phyloP scores from a whole-genome alignment of 2,888 invertebrate species.

The Dasysyrphus tricinctus region DNA sequence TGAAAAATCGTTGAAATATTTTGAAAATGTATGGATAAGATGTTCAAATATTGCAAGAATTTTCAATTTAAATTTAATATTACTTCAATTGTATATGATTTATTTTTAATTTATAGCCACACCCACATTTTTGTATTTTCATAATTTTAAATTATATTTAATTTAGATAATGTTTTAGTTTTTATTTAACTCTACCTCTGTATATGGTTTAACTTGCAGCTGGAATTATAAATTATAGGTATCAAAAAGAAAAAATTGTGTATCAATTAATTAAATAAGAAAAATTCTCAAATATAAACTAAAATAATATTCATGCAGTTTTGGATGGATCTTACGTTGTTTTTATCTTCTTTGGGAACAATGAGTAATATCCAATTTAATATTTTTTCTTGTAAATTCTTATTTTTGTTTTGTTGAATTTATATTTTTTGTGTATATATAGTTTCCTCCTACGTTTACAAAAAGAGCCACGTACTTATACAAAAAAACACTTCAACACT shows the following conservation, averaged over 20 bases:
- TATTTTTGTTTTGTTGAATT: conserved; percentile 1
- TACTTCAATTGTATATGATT: too few species aligned
- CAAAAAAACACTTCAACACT: conserved; percentile 55
- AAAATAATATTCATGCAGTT: conserved; percentile 49
- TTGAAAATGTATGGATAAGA: too few species aligned
- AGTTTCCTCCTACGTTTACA: conserved; percentile 26
- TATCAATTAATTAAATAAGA: background rate
- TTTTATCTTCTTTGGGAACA: conserved; percentile 45
- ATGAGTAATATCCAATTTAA: conserved; percentile 56
- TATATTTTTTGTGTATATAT: background rate
- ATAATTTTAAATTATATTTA: background rate
- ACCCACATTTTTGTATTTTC: background rate
- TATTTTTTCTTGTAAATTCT: background rate
- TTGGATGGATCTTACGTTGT: conserved; percentile 71
- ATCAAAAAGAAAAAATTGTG: background rate
- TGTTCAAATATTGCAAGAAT: too few species aligned
- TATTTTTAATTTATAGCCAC: background rate
- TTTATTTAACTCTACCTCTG: background rate
- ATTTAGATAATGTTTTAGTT: background rate
- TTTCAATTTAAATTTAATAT: too few species aligned
- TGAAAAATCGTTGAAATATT: too few species aligned
- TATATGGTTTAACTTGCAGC: conserved; percentile 68
- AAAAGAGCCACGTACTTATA: conserved; percentile 38
- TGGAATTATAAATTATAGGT: conserved; percentile 24
- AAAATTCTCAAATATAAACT: background rate